Conservation (phyloP, 1,140 invertebrate genomes). For the Agrypnia vestita region DNA sequence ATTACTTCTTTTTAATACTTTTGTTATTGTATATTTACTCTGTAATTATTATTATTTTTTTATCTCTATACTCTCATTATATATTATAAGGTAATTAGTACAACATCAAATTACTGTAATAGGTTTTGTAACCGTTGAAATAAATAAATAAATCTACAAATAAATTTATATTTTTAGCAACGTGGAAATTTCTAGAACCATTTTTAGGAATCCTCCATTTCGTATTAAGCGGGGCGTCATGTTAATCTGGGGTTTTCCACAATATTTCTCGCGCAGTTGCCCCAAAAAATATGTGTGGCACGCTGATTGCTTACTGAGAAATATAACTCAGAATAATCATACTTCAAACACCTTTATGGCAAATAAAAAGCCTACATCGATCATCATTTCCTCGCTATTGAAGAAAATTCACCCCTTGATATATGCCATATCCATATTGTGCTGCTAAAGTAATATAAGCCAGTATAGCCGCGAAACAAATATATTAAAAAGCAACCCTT, state of each 20-base stretch:
- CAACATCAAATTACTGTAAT: too few relatives aligned
- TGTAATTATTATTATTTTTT: too few relatives aligned
- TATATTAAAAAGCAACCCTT: too few relatives aligned
- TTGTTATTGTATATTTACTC: too few relatives aligned
- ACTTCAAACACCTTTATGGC: constrained; percentile 18
- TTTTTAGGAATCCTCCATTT: neutral
- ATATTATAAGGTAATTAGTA: too few relatives aligned
- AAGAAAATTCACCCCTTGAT: neutral
- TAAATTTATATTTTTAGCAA: too few relatives aligned
- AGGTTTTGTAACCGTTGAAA: too few relatives aligned
- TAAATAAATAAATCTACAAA: too few relatives aligned
- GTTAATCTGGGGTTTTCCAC: neutral
- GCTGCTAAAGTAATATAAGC: too few relatives aligned
- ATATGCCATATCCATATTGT: neutral
- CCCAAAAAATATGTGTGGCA: constrained; percentile 3
- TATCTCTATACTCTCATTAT: too few relatives aligned
- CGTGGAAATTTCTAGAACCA: neutral
- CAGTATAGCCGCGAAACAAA: too few relatives aligned
- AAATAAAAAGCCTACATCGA: neutral
- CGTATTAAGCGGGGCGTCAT: neutral
- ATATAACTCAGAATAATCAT: constrained; percentile 18
- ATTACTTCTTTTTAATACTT: too few relatives aligned
- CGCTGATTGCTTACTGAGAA: constrained; percentile 21
- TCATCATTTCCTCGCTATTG: neutral
- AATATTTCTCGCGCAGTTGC: neutral